Conservation (phyloP, 2,888 invertebrate species). For the Laothoe populi region DNA sequence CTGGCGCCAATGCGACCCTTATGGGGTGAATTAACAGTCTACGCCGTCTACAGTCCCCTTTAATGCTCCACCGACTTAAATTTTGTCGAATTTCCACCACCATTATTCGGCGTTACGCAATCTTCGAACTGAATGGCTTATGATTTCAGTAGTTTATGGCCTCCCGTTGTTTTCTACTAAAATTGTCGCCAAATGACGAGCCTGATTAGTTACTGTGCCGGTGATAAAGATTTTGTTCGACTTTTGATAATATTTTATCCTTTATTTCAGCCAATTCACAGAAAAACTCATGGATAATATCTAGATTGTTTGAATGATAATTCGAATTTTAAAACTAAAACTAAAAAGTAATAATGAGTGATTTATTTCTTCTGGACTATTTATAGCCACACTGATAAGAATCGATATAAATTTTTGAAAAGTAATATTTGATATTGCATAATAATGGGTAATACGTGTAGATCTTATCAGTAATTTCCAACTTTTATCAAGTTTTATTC, state of each 20-base stretch:
- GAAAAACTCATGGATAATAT: too few relatives aligned
- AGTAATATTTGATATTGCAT: background rate
- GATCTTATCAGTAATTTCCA: background rate
- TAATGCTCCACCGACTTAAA: conserved; percentile 82
- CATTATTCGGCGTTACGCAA: conserved; percentile 75
- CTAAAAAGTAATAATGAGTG: too few relatives aligned
- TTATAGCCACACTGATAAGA: too few relatives aligned
- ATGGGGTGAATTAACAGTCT: conserved; percentile 83
- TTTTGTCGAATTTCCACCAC: conserved; percentile 81
- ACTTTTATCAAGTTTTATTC: background rate
- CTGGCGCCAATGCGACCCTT: conserved; percentile 82
- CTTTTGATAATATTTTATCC: background rate
- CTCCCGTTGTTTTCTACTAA: conserved; percentile 55
- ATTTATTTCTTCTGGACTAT: too few relatives aligned
- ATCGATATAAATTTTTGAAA: background rate
- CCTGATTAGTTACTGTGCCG: conserved; percentile 40
- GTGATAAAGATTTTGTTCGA: background rate
- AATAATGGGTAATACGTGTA: conserved; percentile 3
- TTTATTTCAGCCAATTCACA: too few relatives aligned
- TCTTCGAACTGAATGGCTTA: conserved; percentile 70
- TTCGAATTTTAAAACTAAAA: too few relatives aligned
- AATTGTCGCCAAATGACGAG: conserved; percentile 39
- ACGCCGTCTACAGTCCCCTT: conserved; percentile 74
- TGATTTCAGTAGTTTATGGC: conserved; percentile 75
- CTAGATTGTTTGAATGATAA: too few relatives aligned